phyloP scores from a whole-genome alignment of 2,113 vertebrate species.

The Pseudonaja textilis region DNA sequence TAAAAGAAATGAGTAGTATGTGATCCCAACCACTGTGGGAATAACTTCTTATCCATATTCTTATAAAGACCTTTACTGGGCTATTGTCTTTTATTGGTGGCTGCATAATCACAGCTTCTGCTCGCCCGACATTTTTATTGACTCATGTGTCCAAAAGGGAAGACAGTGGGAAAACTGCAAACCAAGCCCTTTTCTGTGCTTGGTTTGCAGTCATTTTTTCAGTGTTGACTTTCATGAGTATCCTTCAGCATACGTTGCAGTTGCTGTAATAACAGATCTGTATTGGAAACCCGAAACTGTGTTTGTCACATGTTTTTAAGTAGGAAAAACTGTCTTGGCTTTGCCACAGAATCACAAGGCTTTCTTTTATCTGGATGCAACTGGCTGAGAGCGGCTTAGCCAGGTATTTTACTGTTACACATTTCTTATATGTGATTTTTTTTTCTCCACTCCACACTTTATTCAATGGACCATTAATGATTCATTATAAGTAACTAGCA shows the following conservation, averaged over 20 bases:
- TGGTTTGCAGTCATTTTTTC: conserved; percentile 16
- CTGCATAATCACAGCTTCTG: not conserved
- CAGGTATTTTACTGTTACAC: conserved; percentile 37
- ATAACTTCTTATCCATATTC: no score
- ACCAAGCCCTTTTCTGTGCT: conserved; percentile 39
- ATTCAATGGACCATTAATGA: conserved; percentile 45
- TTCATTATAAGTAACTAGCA: conserved; percentile 24
- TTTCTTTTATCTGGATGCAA: conserved; percentile 44
- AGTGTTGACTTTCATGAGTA: conserved; percentile 56
- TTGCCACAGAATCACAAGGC: conserved; percentile 24
- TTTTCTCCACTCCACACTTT: not conserved
- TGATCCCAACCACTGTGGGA: not conserved
- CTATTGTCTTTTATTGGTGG: not conserved
- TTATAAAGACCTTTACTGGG: not conserved
- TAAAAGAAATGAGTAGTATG: not conserved
- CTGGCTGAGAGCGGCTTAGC: conserved; percentile 46
- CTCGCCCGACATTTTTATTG: not conserved
- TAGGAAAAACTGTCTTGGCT: conserved; percentile 53
- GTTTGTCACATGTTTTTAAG: conserved; percentile 42
- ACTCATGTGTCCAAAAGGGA: not conserved
- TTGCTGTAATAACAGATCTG: conserved; percentile 60
- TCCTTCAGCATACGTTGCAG: conserved; percentile 50
- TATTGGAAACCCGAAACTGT: conserved; percentile 58
- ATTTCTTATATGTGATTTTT: conserved; percentile 26
- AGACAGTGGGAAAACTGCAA: conserved; percentile 19